Base-by-base conservation (phyloP, 2,797 vertebrate species). In the Urophycis tenuis region DNA sequence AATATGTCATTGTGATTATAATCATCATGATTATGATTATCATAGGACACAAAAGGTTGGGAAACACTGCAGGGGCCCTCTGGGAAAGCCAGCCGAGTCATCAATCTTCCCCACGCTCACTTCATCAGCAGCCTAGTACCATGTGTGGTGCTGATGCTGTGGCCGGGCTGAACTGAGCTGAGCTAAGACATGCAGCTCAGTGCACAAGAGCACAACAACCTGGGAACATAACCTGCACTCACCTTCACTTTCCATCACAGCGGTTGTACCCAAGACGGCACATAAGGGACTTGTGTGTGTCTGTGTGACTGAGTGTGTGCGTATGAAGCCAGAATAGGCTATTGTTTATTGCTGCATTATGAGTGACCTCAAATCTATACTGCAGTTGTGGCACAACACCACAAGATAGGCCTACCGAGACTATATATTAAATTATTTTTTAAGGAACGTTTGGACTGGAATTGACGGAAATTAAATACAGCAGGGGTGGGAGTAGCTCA, bases 91-190 rank as follows among this genome's bases (percentile, higher is more conserved):
- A 30, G 60, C n/a, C 60, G 12, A 29, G 60, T 67, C 60, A 67
- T 29, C 25, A n/a, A 67, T 30, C 25, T 2, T 67, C n/a, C 25
- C n/a, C 25, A 29, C 60, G 14, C 41, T 17, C 60, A 71, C 77
- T 86, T 82, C 75, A 71, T 15, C 19, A 36, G 35, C 77, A 60
- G 11, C 45, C 69, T 7, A 72, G 64, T 76, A 81, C 84, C 82
- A 81, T n/a, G 60, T 11, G 9, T 67, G 60, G 2, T 88, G 87
- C 82, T 89, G 83, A 85, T 74, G 36, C 77, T 25, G 80, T 81
- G 74, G 14, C 78, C 73, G 73, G 73, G 76, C 78, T 80, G 86
- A 86, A 86, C 88, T 90, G 87, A 89, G 81, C 77, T 33, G 72
- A 76, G 53, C 17, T 25, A 72, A 49, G 34, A 80, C 67, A 85